Evolutionary conservation across 2,797 vertebrate genomes (phyloP).

Genomic region (Vespertilio murinus): DNA sequence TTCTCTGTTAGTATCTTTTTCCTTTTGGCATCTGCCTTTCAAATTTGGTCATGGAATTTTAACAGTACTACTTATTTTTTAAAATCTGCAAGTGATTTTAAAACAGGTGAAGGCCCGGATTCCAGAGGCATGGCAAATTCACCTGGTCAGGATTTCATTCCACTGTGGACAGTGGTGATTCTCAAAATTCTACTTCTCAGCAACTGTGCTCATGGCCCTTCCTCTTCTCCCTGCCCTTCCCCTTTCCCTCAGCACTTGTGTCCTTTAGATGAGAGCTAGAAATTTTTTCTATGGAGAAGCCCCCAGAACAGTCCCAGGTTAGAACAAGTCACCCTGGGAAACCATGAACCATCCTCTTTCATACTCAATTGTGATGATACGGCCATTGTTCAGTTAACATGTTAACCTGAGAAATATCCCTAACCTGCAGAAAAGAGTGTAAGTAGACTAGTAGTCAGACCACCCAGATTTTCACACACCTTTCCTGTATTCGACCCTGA

Average conservation of each 20-base stretch:
- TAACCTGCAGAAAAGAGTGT: background rate
- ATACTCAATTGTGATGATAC: background rate
- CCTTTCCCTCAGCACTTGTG: background rate
- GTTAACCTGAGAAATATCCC: background rate
- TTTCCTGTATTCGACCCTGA: background rate
- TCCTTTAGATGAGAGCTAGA: background rate
- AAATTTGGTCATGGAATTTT: background rate
- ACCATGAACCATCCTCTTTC: rapidly evolving
- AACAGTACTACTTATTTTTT: background rate
- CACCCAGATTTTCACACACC: background rate
- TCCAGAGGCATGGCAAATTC: rapidly evolving
- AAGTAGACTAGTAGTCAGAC: background rate
- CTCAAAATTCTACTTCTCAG: background rate
- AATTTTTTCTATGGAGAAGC: background rate
- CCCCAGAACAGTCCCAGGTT: background rate
- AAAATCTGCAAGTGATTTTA: background rate
- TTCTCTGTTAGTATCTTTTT: background rate
- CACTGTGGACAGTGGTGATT: background rate
- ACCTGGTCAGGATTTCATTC: too few species aligned
- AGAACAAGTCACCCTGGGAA: background rate
- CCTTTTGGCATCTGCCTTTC: background rate
- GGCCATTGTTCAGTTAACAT: too few species aligned
- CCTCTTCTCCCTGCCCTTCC: background rate
- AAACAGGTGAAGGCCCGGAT: background rate
- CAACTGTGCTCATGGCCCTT: background rate